These are phyloP conservation scores for Epinotia ramella DNA, from an alignment of 2,888 invertebrate species.

Conservation along the genomic window DNA sequence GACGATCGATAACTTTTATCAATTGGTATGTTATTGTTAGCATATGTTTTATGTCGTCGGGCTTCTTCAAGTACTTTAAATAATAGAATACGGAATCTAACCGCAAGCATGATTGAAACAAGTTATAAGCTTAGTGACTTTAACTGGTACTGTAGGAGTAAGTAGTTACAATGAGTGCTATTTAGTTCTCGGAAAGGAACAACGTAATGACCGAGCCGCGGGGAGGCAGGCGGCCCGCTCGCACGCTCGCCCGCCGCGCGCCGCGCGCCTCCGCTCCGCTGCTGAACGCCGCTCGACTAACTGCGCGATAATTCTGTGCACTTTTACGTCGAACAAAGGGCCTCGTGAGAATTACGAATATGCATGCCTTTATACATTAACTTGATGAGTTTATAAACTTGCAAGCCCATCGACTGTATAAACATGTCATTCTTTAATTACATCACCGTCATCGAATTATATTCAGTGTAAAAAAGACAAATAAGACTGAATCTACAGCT, in stretches of 20 bases:
- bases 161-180: conserved; percentile 56
- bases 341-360: conserved; percentile 58
- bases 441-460: not conserved
- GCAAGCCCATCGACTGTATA: not conserved
- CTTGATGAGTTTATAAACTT: conserved; percentile 3
- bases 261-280: conserved; percentile 50
- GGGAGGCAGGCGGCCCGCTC: conserved; percentile 50
- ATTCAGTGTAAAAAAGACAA: not conserved
- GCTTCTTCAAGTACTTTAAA: not conserved
- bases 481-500: not conserved
- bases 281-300: conserved; percentile 1
- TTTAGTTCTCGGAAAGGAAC: conserved; percentile 66
- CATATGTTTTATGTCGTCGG: not conserved
- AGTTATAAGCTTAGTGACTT: conserved; percentile 29
- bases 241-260: conserved; percentile 59
- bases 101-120: conserved; percentile 1
- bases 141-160: conserved; percentile 3
- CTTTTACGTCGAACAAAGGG: conserved; percentile 62
- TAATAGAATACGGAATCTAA: not conserved
- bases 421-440: not conserved
- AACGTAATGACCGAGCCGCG: conserved; percentile 56
- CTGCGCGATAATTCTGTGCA: conserved; percentile 51
- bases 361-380: conserved; percentile 25
- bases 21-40: not conserved
- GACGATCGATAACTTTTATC: conserved; percentile 19